phyloP scores from a whole-genome alignment of 1,140 invertebrate species.

The Trissolcus basalis region DNA sequence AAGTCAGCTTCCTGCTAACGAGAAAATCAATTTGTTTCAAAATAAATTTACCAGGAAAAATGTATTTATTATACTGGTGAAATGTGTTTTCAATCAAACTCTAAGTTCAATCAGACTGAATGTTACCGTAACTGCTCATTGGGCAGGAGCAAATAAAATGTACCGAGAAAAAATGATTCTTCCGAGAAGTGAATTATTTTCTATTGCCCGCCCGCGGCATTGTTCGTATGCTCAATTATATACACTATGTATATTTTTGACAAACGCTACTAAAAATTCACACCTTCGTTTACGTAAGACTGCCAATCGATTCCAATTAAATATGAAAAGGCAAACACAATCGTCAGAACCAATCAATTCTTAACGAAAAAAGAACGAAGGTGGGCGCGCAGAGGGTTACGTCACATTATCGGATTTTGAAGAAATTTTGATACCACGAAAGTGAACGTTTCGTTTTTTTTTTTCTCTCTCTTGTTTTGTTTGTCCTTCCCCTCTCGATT shows the following conservation, averaged over 20 bases:
- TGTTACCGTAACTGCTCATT: constrained; percentile 22
- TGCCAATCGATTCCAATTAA: no score
- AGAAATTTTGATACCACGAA: no score
- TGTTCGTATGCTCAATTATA: constrained; percentile 4
- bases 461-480: no score
- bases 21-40: constrained; percentile 1
- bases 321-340: no score
- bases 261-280: no score
- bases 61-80: constrained; percentile 12
- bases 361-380: no score
- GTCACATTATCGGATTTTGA: no score
- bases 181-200: constrained; percentile 14
- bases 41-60: constrained; percentile 12
- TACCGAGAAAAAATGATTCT: constrained; percentile 27
- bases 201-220: background rate
- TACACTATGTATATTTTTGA: constrained; percentile 17
- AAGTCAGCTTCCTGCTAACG: background rate
- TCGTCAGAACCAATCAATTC: no score
- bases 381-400: no score
- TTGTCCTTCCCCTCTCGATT: no score
- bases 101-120: constrained; percentile 9
- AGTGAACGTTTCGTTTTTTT: no score
- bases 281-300: no score
- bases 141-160: constrained; percentile 17
- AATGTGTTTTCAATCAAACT: constrained; percentile 38